A percentile compares a stretch with the other conserved stretches of the same genome.
phyloP scores from a whole-genome alignment of 2,113 vertebrate species.

The Perca schrenkii region DNA sequence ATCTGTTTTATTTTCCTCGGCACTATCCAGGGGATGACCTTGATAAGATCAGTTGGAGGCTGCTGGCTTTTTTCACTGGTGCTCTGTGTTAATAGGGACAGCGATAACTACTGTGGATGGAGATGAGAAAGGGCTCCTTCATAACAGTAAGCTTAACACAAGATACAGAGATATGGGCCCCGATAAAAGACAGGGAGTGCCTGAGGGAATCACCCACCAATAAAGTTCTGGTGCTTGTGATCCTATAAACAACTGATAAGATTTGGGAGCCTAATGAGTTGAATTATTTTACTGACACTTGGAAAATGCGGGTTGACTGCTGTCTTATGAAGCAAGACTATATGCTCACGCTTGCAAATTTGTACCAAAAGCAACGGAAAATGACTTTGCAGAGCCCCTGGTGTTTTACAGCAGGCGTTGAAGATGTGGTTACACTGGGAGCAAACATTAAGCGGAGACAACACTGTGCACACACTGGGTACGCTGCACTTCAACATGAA shows the following conservation, averaged over 20 bases:
- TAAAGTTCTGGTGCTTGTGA: conserved; percentile 75
- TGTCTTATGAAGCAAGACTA: conserved; percentile 66
- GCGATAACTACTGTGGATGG: conserved; percentile 74
- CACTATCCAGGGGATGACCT: conserved; percentile 78
- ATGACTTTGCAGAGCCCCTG: conserved; percentile 48
- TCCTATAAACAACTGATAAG: conserved; percentile 82
- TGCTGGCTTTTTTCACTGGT: conserved; percentile 64
- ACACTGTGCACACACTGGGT: conserved; percentile 20
- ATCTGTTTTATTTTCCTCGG: conserved; percentile 81
- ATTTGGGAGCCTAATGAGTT: conserved; percentile 72
- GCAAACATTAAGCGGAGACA: conserved; percentile 31
- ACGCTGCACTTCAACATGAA: conserved; percentile 30
- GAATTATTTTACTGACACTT: conserved; percentile 78
- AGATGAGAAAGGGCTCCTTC: conserved; percentile 78
- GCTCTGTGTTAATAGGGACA: conserved; percentile 77
- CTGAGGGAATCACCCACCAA: conserved; percentile 74
- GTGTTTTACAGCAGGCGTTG: conserved; percentile 36
- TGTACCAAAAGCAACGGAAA: conserved; percentile 44
- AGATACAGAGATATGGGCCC: conserved; percentile 75
- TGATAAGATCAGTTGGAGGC: conserved; percentile 83
- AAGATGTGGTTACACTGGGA: conserved; percentile 33
- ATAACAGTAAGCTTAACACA: conserved; percentile 79
- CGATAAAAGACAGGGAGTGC: conserved; percentile 70
- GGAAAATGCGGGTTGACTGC: conserved; percentile 73
- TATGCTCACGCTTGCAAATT: conserved; percentile 57